These are phyloP conservation scores for Sapajus apella DNA, from an alignment of 2,113 vertebrate species.

Conservation along the genomic window DNA sequence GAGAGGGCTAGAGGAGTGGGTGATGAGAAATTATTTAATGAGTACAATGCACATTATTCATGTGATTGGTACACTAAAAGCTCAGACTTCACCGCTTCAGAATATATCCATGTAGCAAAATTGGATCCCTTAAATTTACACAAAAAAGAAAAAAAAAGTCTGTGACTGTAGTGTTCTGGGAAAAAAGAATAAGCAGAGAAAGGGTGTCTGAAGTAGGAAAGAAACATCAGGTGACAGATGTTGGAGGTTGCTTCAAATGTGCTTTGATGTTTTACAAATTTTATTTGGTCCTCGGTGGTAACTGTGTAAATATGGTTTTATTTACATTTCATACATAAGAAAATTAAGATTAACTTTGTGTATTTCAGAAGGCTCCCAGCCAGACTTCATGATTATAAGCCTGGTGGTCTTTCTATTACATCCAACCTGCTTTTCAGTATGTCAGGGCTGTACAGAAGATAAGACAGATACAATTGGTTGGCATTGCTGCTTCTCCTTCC, in stretches of 20 bases:
- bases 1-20: too few relatives aligned
- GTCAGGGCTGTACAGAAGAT: fast-evolving
- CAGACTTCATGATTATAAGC: neutral
- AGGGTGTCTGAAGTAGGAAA: neutral
- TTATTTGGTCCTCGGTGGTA: neutral
- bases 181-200: neutral
- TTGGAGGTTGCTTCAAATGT: neutral
- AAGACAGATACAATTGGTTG: fast-evolving
- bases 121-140: too few relatives aligned
- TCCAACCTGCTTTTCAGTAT: too few relatives aligned
- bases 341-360: neutral
- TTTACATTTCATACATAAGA: neutral
- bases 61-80: too few relatives aligned
- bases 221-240: neutral
- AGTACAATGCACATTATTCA: too few relatives aligned
- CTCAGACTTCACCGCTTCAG: too few relatives aligned
- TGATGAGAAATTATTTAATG: too few relatives aligned
- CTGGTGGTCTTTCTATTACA: neutral
- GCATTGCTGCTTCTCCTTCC: neutral
- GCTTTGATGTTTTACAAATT: neutral
- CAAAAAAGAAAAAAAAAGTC: too few relatives aligned
- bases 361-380: neutral
- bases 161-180: neutral
- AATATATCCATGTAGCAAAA: too few relatives aligned
- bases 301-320: neutral